Evolutionary conservation across 2,888 invertebrate genomes (phyloP).

Genomic region (Pheosia tremula): DNA sequence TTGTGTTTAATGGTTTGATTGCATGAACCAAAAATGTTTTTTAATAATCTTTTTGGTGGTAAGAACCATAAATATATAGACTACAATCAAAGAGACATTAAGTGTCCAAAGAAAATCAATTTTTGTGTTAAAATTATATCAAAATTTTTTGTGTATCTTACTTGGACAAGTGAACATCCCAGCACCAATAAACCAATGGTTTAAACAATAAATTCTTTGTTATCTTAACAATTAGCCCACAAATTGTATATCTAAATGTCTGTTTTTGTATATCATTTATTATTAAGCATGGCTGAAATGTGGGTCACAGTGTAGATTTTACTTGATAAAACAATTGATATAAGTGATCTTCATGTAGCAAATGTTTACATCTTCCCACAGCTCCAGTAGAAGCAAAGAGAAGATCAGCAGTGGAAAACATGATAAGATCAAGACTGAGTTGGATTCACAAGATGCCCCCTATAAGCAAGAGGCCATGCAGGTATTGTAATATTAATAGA

Average conservation of each 20-base stretch:
- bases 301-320: background rate
- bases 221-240: too few relatives aligned
- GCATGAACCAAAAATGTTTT: too few relatives aligned
- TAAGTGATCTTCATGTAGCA: too few relatives aligned
- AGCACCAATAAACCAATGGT: background rate
- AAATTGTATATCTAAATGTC: too few relatives aligned
- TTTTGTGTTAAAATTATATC: background rate
- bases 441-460: constrained; percentile 59
- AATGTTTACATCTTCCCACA: constrained; percentile 24
- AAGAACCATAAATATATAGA: background rate
- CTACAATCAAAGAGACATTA: background rate
- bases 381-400: constrained; percentile 70
- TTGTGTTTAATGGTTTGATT: too few relatives aligned
- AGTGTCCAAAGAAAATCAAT: background rate
- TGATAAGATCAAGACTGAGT: constrained; percentile 64
- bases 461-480: constrained; percentile 71
- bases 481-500: constrained; percentile 38
- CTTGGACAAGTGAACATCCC: background rate
- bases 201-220: background rate
- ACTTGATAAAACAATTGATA: too few relatives aligned
- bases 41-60: background rate
- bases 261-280: too few relatives aligned
- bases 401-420: constrained; percentile 62
- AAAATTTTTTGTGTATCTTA: background rate
- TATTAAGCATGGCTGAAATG: background rate